These are phyloP conservation scores for Paramormyrops hopkinsi DNA, from an alignment of 2,797 vertebrate species.

Conservation along the genomic window DNA sequence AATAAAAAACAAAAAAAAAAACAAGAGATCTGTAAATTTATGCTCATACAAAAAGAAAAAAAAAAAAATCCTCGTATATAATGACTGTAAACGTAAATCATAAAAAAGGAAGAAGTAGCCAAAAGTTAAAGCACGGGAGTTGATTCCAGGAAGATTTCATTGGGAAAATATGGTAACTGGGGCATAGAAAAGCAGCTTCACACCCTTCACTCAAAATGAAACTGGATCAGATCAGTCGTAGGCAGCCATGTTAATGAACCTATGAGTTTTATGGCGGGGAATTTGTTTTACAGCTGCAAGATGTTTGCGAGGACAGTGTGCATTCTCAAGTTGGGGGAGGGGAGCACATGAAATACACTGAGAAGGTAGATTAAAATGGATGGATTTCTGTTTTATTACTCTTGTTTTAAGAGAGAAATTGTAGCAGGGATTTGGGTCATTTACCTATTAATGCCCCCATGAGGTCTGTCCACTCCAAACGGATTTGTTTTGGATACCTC, in stretches of 20 bases:
- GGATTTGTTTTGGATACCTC: slow-evolving; percentile 20
- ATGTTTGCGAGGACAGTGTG: not conserved
- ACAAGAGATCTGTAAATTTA: not conserved
- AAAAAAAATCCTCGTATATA: not conserved
- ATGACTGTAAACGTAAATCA: not conserved
- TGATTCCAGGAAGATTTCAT: not conserved
- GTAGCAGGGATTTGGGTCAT: slow-evolving; percentile 25
- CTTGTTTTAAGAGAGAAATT: slow-evolving; percentile 27
- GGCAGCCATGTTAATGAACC: not conserved
- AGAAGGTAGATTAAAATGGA: slow-evolving; percentile 8
- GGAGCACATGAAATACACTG: not conserved
- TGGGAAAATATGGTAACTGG: not conserved
- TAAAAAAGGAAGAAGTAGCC: not conserved
- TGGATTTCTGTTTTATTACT: slow-evolving; percentile 9
- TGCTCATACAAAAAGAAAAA: not conserved
- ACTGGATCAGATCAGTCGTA: not conserved
- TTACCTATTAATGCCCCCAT: slow-evolving; percentile 23
- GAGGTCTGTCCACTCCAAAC: slow-evolving; percentile 19
- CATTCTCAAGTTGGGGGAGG: not conserved
- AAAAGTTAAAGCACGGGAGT: not conserved
- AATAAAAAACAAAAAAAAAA: not conserved
- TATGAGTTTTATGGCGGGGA: not conserved
- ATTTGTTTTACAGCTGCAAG: not conserved
- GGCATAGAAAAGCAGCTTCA: not conserved
- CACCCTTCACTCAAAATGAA: slow-evolving; percentile 3